These are phyloP conservation scores for Lypha dubia DNA, from an alignment of 2,888 invertebrate species.

Conservation along the genomic window DNA sequence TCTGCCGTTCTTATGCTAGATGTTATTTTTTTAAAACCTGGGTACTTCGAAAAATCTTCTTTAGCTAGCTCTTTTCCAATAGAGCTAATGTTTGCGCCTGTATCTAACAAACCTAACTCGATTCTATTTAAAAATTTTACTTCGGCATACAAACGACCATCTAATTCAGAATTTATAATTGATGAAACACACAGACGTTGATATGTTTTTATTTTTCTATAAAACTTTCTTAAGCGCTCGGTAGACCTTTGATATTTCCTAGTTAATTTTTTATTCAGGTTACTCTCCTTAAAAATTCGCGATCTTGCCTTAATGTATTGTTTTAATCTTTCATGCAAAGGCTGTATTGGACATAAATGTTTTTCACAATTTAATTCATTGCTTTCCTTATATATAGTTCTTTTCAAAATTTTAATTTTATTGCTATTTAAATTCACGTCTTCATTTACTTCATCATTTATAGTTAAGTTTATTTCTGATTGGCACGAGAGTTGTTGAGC, in stretches of 20 bases:
- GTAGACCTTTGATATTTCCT: slow-evolving; percentile 9
- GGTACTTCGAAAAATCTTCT: neutral
- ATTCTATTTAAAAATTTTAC: slow-evolving; percentile 3
- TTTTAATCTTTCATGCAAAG: slow-evolving; percentile 15
- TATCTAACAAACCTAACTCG: slow-evolving; percentile 8
- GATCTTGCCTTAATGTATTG: slow-evolving; percentile 2
- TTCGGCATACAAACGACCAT: slow-evolving; percentile 15
- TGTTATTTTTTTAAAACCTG: neutral
- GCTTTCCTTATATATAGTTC: too few relatives aligned
- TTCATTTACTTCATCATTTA: neutral
- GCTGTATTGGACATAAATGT: neutral
- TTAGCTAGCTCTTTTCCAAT: slow-evolving; percentile 9
- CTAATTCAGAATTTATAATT: neutral
- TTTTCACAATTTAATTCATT: too few relatives aligned
- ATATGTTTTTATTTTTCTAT: slow-evolving; percentile 7
- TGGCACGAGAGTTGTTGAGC: neutral
- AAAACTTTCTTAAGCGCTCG: slow-evolving; percentile 22
- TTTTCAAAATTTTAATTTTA: too few relatives aligned
- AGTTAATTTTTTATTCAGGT: neutral
- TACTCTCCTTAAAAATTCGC: slow-evolving; percentile 3
- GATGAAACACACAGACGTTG: neutral
- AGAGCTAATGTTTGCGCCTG: slow-evolving; percentile 14
- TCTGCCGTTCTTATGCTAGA: neutral
- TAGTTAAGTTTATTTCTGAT: neutral
- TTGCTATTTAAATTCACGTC: too few relatives aligned